Percentiles rank a stretch among this genome's conserved stretches.
Conservation (phyloP, 2,113 vertebrate species). For the Cranoglanis bouderius region DNA sequence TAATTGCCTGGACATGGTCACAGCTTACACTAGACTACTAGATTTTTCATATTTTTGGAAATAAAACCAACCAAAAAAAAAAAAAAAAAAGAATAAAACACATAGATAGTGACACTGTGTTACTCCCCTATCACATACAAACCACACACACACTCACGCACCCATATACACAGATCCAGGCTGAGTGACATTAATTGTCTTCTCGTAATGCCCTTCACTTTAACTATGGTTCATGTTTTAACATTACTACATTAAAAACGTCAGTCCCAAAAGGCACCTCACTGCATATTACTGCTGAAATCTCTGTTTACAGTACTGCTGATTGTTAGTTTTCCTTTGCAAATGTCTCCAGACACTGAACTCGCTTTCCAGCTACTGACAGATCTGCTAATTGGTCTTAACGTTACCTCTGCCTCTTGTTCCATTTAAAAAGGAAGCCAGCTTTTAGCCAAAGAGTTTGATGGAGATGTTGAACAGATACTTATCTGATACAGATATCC, state of each 20-base stretch:
- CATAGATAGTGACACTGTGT: neutral
- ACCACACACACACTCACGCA: neutral
- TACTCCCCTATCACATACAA: neutral
- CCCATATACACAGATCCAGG: neutral
- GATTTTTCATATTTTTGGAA: neutral
- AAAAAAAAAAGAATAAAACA: neutral
- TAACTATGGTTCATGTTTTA: constrained; percentile 28
- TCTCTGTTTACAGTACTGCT: constrained; percentile 45
- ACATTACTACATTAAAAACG: constrained; percentile 25
- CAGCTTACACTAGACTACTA: neutral
- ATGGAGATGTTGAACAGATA: constrained; percentile 37
- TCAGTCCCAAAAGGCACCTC: constrained; percentile 30
- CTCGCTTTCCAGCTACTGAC: constrained; percentile 35
- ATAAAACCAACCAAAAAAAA: neutral
- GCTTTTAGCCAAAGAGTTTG: constrained; percentile 32
- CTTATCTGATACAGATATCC: constrained; percentile 36
- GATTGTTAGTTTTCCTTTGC: constrained; percentile 46
- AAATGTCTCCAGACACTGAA: constrained; percentile 43
- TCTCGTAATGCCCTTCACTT: constrained; percentile 9
- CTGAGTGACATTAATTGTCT: constrained; percentile 13
- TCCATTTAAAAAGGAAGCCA: neutral
- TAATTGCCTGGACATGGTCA: neutral
- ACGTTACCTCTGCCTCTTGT: neutral
- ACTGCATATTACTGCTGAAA: constrained; percentile 41
- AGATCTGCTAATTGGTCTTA: constrained; percentile 42